Conservation (phyloP, 2,797 vertebrate genomes). For the Sciaenops ocellatus region DNA sequence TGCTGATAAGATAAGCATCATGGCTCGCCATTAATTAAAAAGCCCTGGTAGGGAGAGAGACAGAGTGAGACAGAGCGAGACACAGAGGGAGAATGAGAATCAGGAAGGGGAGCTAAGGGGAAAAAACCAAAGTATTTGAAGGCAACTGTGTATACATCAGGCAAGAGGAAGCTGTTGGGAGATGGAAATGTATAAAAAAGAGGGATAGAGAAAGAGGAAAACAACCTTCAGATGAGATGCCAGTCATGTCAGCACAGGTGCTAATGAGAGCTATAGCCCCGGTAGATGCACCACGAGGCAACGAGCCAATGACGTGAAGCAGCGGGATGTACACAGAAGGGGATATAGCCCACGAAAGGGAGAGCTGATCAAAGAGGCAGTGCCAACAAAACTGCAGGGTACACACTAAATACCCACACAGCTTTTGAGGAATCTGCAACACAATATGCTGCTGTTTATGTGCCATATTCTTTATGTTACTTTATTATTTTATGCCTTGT, state of each 20-base stretch:
- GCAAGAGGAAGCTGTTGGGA: conserved; percentile 33
- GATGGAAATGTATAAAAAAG: conserved; percentile 27
- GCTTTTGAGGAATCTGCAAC: conserved; percentile 39
- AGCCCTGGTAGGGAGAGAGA: conserved; percentile 68
- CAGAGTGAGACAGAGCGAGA: conserved; percentile 40
- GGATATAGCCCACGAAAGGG: conserved; percentile 28
- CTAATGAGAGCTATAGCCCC: conserved; percentile 68
- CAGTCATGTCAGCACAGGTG: conserved; percentile 69
- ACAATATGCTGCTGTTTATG: conserved; percentile 23
- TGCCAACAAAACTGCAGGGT: conserved; percentile 40
- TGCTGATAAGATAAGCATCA: conserved; percentile 85
- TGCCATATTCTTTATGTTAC: conserved; percentile 28
- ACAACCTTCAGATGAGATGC: conserved; percentile 69
- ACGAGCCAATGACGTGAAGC: conserved; percentile 55
- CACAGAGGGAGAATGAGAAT: conserved; percentile 42
- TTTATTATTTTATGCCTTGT: not conserved
- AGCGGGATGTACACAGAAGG: conserved; percentile 52
- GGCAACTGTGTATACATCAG: conserved; percentile 17
- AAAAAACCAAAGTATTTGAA: conserved; percentile 24
- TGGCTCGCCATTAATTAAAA: conserved; percentile 85
- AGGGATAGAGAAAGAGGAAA: conserved; percentile 38
- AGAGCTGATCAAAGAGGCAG: conserved; percentile 57
- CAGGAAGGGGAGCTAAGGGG: conserved; percentile 19
- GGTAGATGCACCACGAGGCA: conserved; percentile 49
- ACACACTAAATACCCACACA: conserved; percentile 48